Evolutionary conservation across 2,797 vertebrate genomes (phyloP), one percentile per base, ranked within the genome.

Genomic region (Macropodus opercularis): DNA sequence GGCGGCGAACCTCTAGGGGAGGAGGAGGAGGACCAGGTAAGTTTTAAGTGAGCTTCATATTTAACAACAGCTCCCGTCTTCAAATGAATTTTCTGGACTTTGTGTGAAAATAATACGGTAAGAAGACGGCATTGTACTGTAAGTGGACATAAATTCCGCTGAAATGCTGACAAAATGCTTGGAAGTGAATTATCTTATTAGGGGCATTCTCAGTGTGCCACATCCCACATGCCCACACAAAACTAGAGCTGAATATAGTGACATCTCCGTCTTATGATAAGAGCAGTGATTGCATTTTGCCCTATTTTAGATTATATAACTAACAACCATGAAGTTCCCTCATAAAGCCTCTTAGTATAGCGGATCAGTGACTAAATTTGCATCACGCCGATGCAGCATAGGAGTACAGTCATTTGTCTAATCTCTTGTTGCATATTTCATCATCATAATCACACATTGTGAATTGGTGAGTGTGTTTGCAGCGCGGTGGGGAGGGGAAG

Each of bases 341-440:
- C 84, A 91, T 87, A 92, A 93, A 93, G 91, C 91, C 90, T 91
- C 91, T 93, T 93, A 93, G 89, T 82, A 85, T 82, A 84, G 83
- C 79, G 85, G 88, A 92, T 93, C 92, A 92, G 90, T 83, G 87
- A 65, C 82, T 88, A 85, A 76, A 92, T 92, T 92, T 91, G 89
- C 90, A 92, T 93, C 75, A 69, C 86, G 85, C 69, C 83, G 54
- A 84, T 85, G 79, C 89, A 81, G 88, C 84, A 87, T 70, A 72
- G 77, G 78, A 90, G 90, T 88, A 75, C 84, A 90, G 88, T 89
- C 87, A 90, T 91, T 89, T 83, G 81, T 88, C 88, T 92, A 93
- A 93, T 92, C 91, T 93, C 89, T 87, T 87, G 89, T 91, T 90
- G 85, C 84, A 90, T 90, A 90, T 92, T 91, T 88, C 85, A 88